Conservation (phyloP, 2,113 vertebrate species). For the Chionomys nivalis region DNA sequence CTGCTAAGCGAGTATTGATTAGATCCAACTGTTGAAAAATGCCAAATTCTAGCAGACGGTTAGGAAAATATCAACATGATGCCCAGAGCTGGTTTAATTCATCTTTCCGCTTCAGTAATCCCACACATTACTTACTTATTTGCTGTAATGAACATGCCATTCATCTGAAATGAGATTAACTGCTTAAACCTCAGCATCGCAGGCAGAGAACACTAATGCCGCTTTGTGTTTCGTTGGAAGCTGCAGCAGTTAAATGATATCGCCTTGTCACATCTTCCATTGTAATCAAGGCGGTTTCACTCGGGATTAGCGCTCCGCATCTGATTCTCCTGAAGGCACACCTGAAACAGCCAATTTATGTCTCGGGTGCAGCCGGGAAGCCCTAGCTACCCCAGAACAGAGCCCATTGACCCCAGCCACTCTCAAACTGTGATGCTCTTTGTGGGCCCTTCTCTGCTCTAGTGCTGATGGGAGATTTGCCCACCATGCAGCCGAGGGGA, state of each 20-base stretch:
- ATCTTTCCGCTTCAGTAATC: conserved; percentile 66
- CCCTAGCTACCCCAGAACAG: background rate
- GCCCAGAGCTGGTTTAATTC: conserved; percentile 70
- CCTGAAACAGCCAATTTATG: conserved; percentile 53
- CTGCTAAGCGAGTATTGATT: conserved; percentile 50
- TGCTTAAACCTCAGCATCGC: conserved; percentile 46
- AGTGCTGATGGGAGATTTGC: background rate
- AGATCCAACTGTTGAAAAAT: conserved; percentile 62
- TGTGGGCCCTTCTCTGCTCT: background rate
- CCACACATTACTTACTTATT: conserved; percentile 64
- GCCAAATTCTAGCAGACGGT: conserved; percentile 47
- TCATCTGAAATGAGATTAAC: conserved; percentile 75
- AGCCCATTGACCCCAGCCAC: conserved; percentile 32
- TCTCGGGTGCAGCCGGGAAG: conserved; percentile 36
- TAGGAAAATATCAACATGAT: conserved; percentile 53
- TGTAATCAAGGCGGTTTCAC: conserved; percentile 70
- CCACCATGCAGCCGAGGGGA: background rate
- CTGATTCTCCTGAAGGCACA: background rate
- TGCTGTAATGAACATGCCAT: conserved; percentile 68
- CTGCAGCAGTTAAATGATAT: conserved; percentile 47
- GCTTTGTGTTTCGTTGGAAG: conserved; percentile 61
- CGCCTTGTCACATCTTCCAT: conserved; percentile 37
- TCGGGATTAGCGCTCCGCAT: conserved; percentile 50
- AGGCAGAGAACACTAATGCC: conserved; percentile 41
- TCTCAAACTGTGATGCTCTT: background rate